These are phyloP conservation scores for Ormyrus nitidulus DNA, from an alignment of 2,888 invertebrate genomes.

Conservation along the genomic window DNA sequence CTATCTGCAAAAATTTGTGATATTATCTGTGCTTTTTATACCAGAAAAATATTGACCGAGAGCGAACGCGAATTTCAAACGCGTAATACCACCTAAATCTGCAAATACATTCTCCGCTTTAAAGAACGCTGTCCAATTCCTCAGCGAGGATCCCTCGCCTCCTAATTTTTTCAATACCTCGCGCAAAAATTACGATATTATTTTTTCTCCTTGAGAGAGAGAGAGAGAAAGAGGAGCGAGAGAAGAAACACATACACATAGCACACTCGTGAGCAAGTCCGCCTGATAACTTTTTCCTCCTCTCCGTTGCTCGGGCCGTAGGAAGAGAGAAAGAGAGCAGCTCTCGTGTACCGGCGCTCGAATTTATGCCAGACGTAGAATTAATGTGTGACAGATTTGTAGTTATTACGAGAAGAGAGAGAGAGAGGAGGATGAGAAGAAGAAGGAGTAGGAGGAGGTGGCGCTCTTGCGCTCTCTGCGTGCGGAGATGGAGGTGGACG, in stretches of 20 bases:
- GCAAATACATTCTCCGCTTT: no score
- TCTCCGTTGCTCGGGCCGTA: not conserved
- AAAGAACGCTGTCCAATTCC: not conserved
- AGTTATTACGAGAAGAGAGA: constrained; percentile 43
- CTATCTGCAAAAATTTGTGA: no score
- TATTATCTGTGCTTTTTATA: no score
- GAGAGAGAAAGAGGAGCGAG: no score
- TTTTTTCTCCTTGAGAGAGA: not conserved
- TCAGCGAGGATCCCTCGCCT: not conserved
- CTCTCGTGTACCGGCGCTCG: constrained; percentile 53
- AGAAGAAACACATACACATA: not conserved
- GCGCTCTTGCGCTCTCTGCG: constrained; percentile 46
- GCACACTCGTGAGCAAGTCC: constrained; percentile 7
- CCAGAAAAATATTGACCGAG: no score
- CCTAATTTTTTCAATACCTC: constrained; percentile 20
- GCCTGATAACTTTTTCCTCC: constrained; percentile 18
- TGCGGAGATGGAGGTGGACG: constrained; percentile 39
- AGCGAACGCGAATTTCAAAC: no score
- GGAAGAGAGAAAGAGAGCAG: not conserved
- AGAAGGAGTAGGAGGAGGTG: not conserved
- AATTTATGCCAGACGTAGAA: constrained; percentile 75
- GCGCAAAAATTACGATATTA: constrained; percentile 20
- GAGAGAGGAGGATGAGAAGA: not conserved
- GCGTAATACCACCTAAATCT: no score
- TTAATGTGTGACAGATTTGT: constrained; percentile 75